A percentile compares a stretch with the other conserved stretches of the same genome.
These are phyloP conservation scores for Maconellicoccus hirsutus DNA, from an alignment of 1,140 invertebrate species.

Conservation along the genomic window DNA sequence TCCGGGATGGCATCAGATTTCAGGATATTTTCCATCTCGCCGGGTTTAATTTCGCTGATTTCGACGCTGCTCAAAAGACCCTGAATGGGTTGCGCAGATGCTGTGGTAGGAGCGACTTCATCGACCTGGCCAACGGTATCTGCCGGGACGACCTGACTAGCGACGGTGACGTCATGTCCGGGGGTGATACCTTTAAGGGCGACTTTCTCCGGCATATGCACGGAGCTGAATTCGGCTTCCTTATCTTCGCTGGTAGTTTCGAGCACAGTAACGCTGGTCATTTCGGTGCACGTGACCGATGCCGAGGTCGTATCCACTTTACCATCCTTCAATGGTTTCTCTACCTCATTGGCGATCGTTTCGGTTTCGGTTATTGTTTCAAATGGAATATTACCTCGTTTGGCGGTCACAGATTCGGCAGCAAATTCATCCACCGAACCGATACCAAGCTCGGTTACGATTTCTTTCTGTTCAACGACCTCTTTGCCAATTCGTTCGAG, in stretches of 20 bases:
- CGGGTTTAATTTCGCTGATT: conserved; percentile 27
- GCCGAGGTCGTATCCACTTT: conserved; percentile 33
- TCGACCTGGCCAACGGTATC: conserved; percentile 27
- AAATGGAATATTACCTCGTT: conserved; percentile 34
- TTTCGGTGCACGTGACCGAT: conserved; percentile 34
- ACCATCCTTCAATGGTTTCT: conserved; percentile 29
- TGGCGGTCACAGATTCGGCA: conserved; percentile 32
- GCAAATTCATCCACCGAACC: conserved; percentile 29
- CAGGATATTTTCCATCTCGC: conserved; percentile 28
- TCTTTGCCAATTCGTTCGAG: neutral
- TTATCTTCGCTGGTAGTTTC: conserved; percentile 32
- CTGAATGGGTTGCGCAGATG: conserved; percentile 30
- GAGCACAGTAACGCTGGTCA: conserved; percentile 33
- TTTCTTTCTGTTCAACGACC: neutral
- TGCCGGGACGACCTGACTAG: neutral
- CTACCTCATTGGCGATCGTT: conserved; percentile 36
- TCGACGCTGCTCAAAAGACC: conserved; percentile 27
- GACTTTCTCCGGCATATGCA: conserved; percentile 23
- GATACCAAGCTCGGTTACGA: conserved; percentile 28
- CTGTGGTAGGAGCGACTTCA: conserved; percentile 31
- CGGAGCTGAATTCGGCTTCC: neutral
- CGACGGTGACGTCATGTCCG: neutral
- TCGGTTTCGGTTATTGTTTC: conserved; percentile 41
- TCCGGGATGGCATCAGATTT: conserved; percentile 28
- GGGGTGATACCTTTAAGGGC: conserved; percentile 23